phyloP scores from a whole-genome alignment of 1,140 invertebrate genomes.

The Drosophila asahinai region DNA sequence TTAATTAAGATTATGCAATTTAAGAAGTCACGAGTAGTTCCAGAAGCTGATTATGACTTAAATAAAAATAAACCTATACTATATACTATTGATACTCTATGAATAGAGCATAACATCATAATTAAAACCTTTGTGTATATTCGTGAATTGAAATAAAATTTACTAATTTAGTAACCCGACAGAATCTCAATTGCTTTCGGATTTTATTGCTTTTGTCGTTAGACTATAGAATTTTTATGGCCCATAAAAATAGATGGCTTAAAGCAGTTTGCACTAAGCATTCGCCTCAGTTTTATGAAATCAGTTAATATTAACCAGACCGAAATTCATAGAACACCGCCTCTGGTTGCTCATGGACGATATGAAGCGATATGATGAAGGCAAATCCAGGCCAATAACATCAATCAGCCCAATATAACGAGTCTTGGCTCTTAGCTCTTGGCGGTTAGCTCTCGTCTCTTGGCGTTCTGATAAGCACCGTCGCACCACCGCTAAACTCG shows the following conservation, averaged over 20 bases:
- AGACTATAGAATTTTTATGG: conserved; percentile 23
- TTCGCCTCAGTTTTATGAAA: neutral
- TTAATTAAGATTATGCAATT: neutral
- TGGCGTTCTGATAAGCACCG: conserved; percentile 41
- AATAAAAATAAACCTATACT: too few species aligned
- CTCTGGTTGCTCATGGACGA: neutral
- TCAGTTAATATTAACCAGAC: neutral
- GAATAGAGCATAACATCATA: neutral
- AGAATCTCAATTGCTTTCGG: conserved; percentile 2
- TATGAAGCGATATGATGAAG: neutral
- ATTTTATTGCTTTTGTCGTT: conserved; percentile 1
- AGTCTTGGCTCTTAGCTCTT: neutral
- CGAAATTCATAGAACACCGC: conserved; percentile 5
- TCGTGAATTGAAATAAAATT: conserved; percentile 1
- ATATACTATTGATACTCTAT: neutral
- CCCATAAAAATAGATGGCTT: conserved; percentile 7
- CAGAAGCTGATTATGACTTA: neutral
- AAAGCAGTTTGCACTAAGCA: neutral
- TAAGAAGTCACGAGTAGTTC: too few species aligned
- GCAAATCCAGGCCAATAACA: conserved; percentile 53
- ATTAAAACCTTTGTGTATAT: neutral
- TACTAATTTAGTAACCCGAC: neutral
- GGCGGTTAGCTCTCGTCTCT: neutral
- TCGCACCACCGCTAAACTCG: conserved; percentile 34
- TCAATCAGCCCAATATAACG: conserved; percentile 11